These are phyloP conservation scores for Drosophila picticornis DNA, from an alignment of 2,888 invertebrate species.

Conservation along the genomic window DNA sequence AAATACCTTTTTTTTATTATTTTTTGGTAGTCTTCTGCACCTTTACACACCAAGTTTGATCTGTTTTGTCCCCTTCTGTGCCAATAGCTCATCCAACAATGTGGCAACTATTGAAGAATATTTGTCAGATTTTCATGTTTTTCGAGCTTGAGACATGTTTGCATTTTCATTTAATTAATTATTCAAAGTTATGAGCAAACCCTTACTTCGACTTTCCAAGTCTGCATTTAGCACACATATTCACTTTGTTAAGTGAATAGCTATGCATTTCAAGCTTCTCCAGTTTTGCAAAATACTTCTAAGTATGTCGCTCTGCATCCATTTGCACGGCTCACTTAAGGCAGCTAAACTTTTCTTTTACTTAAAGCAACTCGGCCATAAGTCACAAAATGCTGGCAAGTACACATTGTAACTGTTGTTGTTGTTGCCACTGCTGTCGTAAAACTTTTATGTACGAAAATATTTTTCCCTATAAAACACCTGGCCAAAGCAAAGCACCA, in stretches of 20 bases:
- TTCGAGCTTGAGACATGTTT: too few relatives aligned
- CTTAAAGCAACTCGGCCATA: slow-evolving; percentile 50
- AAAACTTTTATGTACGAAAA: slow-evolving; percentile 77
- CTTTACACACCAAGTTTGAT: neutral
- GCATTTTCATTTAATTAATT: neutral
- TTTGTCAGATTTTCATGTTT: too few relatives aligned
- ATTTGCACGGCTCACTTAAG: slow-evolving; percentile 36
- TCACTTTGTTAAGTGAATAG: slow-evolving; percentile 26
- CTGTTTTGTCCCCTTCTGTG: neutral
- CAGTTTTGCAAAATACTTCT: slow-evolving; percentile 26
- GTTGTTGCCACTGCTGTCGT: slow-evolving; percentile 52
- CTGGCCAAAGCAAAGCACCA: slow-evolving; percentile 48
- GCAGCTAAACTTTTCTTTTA: slow-evolving; percentile 46
- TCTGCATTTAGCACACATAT: neutral
- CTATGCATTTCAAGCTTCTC: slow-evolving; percentile 8
- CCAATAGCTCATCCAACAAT: too few relatives aligned
- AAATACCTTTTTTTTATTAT: neutral
- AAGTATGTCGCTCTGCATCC: slow-evolving; percentile 3
- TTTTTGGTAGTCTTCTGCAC: neutral
- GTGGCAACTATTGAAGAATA: too few relatives aligned
- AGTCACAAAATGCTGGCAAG: slow-evolving; percentile 59
- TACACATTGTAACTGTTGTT: slow-evolving; percentile 46
- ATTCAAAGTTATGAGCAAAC: neutral
- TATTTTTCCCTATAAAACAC: slow-evolving; percentile 73
- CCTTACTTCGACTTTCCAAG: neutral